Evolutionary conservation across 53 echinoderm and acorn worm genomes (phyloP).

Genomic region (Holothuria leucospilota): DNA sequence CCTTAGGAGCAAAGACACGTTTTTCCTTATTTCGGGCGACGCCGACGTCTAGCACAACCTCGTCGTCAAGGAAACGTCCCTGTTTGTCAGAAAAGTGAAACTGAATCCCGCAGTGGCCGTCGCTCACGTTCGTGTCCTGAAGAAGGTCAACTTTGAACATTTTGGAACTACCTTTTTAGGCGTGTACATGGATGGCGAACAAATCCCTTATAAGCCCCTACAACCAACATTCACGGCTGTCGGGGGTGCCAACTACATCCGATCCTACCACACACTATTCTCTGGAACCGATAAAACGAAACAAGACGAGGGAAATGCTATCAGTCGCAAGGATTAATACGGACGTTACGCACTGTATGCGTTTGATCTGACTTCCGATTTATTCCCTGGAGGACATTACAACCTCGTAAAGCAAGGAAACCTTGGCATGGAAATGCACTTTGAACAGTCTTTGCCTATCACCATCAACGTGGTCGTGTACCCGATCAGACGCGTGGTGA

Average conservation of each 20-base stretch:
- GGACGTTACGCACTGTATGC: constrained; percentile 54
- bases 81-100: constrained; percentile 79
- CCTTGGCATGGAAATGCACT: constrained; percentile 25
- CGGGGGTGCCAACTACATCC: constrained; percentile 6
- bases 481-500: too few relatives aligned
- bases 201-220: constrained; percentile 58
- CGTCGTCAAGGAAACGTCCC: constrained; percentile 64
- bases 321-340: constrained; percentile 65
- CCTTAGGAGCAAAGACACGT: constrained; percentile 61
- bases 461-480: constrained; percentile 63
- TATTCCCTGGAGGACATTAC: constrained; percentile 53
- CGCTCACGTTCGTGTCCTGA: constrained; percentile 69
- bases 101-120: constrained; percentile 69
- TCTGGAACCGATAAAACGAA: constrained; percentile 69
- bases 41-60: constrained; percentile 60
- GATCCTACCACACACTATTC: constrained; percentile 32
- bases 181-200: constrained; percentile 58
- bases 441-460: constrained; percentile 15
- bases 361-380: constrained; percentile 56
- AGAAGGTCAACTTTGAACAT: constrained; percentile 79
- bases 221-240: background rate
- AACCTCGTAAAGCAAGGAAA: constrained; percentile 29
- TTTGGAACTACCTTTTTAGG: constrained; percentile 52
- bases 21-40: constrained; percentile 70
- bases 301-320: constrained; percentile 56